phyloP scores from a whole-genome alignment of 2,113 vertebrate genomes.

The Pterocles burchelli region DNA sequence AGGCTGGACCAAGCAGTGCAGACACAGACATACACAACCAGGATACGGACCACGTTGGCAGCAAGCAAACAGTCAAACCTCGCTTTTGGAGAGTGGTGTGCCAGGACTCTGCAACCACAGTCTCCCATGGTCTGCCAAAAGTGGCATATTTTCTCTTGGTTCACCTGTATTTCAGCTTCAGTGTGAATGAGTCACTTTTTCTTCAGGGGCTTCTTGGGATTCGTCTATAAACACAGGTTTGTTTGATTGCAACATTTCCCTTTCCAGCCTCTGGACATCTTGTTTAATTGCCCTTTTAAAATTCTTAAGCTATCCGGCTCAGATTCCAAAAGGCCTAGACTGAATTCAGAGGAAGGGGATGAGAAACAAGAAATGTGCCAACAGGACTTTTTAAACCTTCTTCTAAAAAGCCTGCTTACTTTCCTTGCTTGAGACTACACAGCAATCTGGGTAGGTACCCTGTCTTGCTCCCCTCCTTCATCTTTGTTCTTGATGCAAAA shows the following conservation, averaged over 20 bases:
- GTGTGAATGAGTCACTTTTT: not conserved
- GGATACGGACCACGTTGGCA: fast-evolving
- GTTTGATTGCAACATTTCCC: not conserved
- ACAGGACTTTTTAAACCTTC: not conserved
- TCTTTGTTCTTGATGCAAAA: not conserved
- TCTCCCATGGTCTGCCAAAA: not conserved
- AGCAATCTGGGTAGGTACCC: not conserved
- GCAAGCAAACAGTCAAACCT: not conserved
- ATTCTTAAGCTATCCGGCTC: not conserved
- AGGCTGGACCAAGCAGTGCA: not conserved
- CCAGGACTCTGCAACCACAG: not conserved
- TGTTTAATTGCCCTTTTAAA: not conserved
- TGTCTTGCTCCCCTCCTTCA: not conserved
- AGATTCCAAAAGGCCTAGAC: not conserved
- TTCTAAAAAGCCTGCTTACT: not conserved
- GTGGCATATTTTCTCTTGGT: not conserved
- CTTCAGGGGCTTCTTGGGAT: not conserved
- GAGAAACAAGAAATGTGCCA: not conserved
- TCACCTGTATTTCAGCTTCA: not conserved
- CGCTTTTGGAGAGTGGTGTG: not conserved
- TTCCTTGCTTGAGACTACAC: not conserved
- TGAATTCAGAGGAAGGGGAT: not conserved
- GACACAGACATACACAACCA: not conserved
- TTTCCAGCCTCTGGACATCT: not conserved
- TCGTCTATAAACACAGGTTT: not conserved